These are phyloP conservation scores for Drosophila niveifrons DNA, from an alignment of 2,888 invertebrate species.

Conservation along the genomic window DNA sequence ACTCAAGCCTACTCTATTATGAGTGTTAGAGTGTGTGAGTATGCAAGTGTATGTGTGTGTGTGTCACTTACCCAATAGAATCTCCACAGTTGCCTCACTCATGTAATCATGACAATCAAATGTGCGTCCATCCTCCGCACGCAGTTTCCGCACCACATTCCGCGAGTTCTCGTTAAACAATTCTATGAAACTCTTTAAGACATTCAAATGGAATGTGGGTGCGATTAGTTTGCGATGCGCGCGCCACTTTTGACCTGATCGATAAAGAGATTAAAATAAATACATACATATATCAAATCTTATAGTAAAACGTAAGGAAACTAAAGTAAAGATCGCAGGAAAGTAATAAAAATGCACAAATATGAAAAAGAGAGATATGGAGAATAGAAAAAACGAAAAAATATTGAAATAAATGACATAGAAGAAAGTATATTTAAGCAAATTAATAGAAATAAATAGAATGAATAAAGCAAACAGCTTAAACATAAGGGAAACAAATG, in stretches of 20 bases:
- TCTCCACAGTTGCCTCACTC: conserved; percentile 94
- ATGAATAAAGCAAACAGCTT: no score
- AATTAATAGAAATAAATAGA: no score
- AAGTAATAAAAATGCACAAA: neutral
- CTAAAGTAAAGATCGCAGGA: neutral
- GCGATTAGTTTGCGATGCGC: conserved; percentile 94
- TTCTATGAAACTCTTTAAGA: conserved; percentile 94
- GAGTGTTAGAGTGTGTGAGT: conserved; percentile 1
- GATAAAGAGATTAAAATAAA: neutral
- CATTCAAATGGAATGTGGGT: conserved; percentile 95
- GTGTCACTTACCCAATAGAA: conserved; percentile 89
- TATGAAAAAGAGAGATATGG: no score
- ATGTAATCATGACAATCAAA: conserved; percentile 94
- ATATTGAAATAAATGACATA: no score
- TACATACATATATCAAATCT: neutral
- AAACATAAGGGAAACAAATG: no score
- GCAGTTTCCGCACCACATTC: conserved; percentile 90
- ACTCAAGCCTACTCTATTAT: conserved; percentile 24
- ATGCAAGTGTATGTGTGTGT: conserved; percentile 2
- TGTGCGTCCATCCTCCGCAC: conserved; percentile 88
- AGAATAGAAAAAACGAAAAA: no score
- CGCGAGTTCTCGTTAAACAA: conserved; percentile 93
- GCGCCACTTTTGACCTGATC: conserved; percentile 92
- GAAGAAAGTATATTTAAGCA: no score
- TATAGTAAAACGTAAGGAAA: neutral